A percentile compares a stretch with the other conserved stretches of the same genome.
These are phyloP conservation scores for Eucriotettix oculatus DNA, from an alignment of 2,888 invertebrate genomes.

Conservation along the genomic window DNA sequence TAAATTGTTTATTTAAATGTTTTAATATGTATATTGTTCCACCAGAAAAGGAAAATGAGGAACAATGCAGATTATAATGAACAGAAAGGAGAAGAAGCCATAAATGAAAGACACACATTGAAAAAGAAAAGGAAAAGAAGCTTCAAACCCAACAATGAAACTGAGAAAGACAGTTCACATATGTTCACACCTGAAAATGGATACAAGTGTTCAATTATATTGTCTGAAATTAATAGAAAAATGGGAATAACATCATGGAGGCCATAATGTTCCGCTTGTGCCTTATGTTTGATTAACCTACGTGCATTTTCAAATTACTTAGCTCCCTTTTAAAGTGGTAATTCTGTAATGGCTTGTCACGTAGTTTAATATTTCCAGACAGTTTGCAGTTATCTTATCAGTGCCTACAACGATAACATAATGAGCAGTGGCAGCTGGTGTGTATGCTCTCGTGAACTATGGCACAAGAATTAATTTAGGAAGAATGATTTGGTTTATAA, in stretches of 20 bases:
- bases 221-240: conserved; percentile 66
- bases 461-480: too few species aligned
- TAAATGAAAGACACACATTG: background rate
- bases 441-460: too few species aligned
- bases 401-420: too few species aligned
- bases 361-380: too few species aligned
- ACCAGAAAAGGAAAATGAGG: conserved; percentile 17
- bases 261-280: background rate
- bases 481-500: too few species aligned
- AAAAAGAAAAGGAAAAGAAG: conserved; percentile 17
- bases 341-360: too few species aligned
- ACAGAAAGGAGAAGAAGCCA: conserved; percentile 3
- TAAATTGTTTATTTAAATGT: background rate
- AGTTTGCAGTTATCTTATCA: too few species aligned
- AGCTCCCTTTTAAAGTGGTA: too few species aligned
- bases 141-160: conserved; percentile 13
- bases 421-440: too few species aligned
- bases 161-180: conserved; percentile 18
- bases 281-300: too few species aligned
- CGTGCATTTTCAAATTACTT: too few species aligned
- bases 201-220: conserved; percentile 51
- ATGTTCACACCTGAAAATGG: conserved; percentile 44
- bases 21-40: conserved; percentile 1
- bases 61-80: conserved; percentile 10
- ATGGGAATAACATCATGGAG: conserved; percentile 57